Evolutionary conservation across 2,888 invertebrate genomes (phyloP).

Genomic region (Platycnemis pennipes): DNA sequence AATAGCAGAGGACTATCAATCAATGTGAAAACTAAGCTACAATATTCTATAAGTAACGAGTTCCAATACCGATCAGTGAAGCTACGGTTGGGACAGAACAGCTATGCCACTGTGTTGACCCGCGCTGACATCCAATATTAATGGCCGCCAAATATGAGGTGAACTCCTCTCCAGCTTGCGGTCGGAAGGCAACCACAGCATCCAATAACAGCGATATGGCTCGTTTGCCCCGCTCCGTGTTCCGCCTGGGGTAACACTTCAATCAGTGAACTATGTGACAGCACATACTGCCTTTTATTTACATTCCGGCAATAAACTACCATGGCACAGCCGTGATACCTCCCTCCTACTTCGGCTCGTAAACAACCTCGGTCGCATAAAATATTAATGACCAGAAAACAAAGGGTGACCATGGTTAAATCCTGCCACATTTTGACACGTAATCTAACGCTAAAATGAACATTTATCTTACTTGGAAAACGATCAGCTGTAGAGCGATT

Average conservation of each 20-base stretch:
- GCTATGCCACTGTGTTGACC: not conserved
- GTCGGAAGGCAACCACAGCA: not conserved
- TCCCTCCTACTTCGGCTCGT: too few species aligned
- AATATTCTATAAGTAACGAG: too few species aligned
- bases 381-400: too few species aligned
- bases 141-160: not conserved
- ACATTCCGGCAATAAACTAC: not conserved
- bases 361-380: too few species aligned
- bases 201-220: not conserved
- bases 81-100: not conserved
- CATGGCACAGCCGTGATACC: too few species aligned
- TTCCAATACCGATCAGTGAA: not conserved
- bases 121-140: not conserved
- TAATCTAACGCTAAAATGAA: too few species aligned
- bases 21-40: too few species aligned
- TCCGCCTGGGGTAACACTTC: not conserved
- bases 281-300: not conserved
- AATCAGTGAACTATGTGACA: not conserved
- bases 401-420: too few species aligned
- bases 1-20: too few species aligned
- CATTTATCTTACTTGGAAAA: too few species aligned
- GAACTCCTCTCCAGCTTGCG: not conserved
- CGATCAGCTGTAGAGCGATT: too few species aligned
- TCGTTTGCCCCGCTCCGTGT: not conserved
- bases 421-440: too few species aligned